phyloP scores from a whole-genome alignment of 2,113 vertebrate species.

The Zootoca vivipara region DNA sequence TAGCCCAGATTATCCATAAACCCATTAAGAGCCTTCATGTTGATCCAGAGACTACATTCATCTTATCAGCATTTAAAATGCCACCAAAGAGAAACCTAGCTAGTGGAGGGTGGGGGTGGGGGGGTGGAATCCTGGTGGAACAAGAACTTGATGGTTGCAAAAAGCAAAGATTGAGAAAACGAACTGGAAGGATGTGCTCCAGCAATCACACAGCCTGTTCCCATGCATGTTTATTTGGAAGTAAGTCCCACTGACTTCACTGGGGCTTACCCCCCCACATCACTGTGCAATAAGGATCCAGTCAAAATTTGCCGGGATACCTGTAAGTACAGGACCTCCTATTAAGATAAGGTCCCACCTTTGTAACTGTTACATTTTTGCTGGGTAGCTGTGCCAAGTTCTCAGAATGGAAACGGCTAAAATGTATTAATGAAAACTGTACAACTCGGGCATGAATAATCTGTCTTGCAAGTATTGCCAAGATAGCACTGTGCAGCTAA shows the following conservation, averaged over 20 bases:
- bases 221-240: background rate
- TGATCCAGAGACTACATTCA: conserved; percentile 12
- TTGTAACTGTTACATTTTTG: conserved; percentile 10
- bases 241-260: background rate
- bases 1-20: background rate
- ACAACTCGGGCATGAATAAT: background rate
- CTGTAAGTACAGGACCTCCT: background rate
- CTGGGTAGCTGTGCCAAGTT: conserved; percentile 9
- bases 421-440: conserved; percentile 9
- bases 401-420: background rate
- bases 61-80: conserved; percentile 3
- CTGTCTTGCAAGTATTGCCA: background rate
- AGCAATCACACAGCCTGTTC: background rate
- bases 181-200: conserved; percentile 1
- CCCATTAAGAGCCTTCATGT: conserved; percentile 22
- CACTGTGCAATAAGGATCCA: background rate
- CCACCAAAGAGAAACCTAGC: conserved; percentile 8
- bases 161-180: background rate
- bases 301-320: background rate
- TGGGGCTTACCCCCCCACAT: background rate
- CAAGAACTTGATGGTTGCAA: background rate
- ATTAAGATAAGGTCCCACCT: background rate
- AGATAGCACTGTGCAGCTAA: conserved; percentile 16
- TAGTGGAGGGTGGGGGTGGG: background rate
- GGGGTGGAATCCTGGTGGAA: conserved; percentile 20